Evolutionary conservation across 1,140 invertebrate genomes (phyloP).

Genomic region (Drosophila rufa): DNA sequence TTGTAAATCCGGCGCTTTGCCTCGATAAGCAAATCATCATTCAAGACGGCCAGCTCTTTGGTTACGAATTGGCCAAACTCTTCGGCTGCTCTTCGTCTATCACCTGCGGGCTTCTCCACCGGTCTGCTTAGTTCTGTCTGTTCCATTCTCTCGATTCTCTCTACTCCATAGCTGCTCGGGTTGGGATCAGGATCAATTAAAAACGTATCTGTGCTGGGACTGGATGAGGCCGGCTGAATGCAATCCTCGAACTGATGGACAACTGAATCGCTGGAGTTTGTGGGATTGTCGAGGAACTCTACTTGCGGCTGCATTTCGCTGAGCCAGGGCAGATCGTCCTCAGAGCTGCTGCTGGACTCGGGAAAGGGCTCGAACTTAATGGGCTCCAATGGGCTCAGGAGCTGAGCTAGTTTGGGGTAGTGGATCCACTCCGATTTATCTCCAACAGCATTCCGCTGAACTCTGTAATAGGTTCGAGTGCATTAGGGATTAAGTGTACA

Average conservation of each 20-base stretch:
- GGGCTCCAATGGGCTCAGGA: slow-evolving; percentile 8
- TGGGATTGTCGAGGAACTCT: neutral
- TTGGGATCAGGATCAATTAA: slow-evolving; percentile 2
- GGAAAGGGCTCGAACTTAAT: neutral
- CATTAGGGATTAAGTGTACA: neutral
- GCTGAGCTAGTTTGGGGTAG: slow-evolving; percentile 24
- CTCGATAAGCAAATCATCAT: slow-evolving; percentile 46
- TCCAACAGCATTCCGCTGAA: neutral
- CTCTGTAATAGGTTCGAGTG: neutral
- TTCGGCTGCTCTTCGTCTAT: slow-evolving; percentile 15
- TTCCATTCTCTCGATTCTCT: neutral
- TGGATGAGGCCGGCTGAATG: neutral
- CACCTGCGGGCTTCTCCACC: neutral
- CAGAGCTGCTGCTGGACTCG: neutral
- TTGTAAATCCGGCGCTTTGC: slow-evolving; percentile 55
- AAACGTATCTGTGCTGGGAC: slow-evolving; percentile 3
- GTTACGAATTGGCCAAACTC: slow-evolving; percentile 56
- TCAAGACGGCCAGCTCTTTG: slow-evolving; percentile 47
- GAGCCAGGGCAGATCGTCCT: slow-evolving; percentile 18
- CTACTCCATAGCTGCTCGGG: neutral
- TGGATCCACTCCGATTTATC: slow-evolving; percentile 39
- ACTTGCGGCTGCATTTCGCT: slow-evolving; percentile 11
- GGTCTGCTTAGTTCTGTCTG: neutral
- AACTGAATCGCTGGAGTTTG: slow-evolving; percentile 16
- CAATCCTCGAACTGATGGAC: slow-evolving; percentile 12